Evolutionary conservation across 2,888 invertebrate species (phyloP), one percentile per base, ranked within the genome.

Genomic region (Amiota minor): DNA sequence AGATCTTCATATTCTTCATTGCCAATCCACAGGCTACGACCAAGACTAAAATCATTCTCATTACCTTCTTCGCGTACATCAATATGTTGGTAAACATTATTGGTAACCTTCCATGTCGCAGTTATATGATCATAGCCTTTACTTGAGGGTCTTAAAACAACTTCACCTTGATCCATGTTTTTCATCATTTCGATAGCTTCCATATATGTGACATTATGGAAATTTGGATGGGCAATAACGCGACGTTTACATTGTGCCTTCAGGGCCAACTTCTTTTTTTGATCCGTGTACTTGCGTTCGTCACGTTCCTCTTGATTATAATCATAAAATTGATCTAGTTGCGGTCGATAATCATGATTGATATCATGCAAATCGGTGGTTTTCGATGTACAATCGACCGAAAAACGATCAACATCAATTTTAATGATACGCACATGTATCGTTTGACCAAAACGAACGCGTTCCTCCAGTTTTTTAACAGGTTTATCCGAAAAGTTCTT

Each of bases 21-120:
- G 50, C 94, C 94, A 81, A 99, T 99, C 93, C 94, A 95, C 12
- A 99, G 91, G 8, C 93, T 93, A 84, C 93, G 93, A 70, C 99
- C 99, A 79, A 99, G 91, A 72, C 98, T 97, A 89, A 98, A 99
- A 0, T 96, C 95, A 88, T 99, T 98, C 87, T 97, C 96, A 91
- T 99, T 99, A 14, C 97, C 97, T 87, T 98, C 96, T 89, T 99
- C 99, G 67, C 95, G 92, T 0, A 99, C 94, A 88, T 98, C 98
- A 74, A 99, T 97, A 88, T 99, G 99, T 88, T 98, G 98, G 87
- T 96, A 96, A 79, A 99, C 95, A 35, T 94, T 95, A 68, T 98
- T 96, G 0, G 96, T 93, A 1, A 99, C 98, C 90, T 99, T 99
- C 99, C 99, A 99, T 0, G 99, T 99, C 1, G 98, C 97, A 0